phyloP scores from a whole-genome alignment of 2,888 invertebrate genomes.

The Amblyteles armatorius region DNA sequence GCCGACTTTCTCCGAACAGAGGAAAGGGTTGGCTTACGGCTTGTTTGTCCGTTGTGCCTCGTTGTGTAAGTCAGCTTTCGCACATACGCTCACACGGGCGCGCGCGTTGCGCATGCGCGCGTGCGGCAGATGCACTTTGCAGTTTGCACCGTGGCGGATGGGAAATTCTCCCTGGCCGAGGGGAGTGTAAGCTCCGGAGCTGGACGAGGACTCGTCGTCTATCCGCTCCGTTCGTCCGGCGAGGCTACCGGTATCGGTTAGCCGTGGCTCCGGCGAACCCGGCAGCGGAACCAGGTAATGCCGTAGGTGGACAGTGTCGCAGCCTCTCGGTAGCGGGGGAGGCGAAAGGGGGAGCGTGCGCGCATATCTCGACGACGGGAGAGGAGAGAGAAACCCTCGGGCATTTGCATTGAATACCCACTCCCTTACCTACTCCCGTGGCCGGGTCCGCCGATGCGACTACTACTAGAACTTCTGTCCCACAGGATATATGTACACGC shows the following conservation, averaged over 20 bases:
- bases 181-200: conserved; percentile 40
- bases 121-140: conserved; percentile 7
- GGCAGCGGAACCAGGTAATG: conserved; percentile 57
- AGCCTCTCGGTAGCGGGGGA: conserved; percentile 34
- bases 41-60: conserved; percentile 32
- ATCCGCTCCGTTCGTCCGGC: conserved; percentile 38
- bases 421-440: conserved; percentile 76
- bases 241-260: conserved; percentile 38
- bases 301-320: conserved; percentile 38
- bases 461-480: conserved; percentile 59
- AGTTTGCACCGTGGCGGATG: conserved; percentile 46
- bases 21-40: conserved; percentile 32
- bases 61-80: conserved; percentile 39
- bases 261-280: conserved; percentile 34
- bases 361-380: conserved; percentile 41
- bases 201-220: conserved; percentile 12
- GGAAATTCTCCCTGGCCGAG: conserved; percentile 43
- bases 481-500: conserved; percentile 25
- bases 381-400: conserved; percentile 64
- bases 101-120: neutral
- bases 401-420: conserved; percentile 84
- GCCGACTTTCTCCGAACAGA: conserved; percentile 42
- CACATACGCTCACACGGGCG: conserved; percentile 4
- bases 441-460: conserved; percentile 62
- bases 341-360: conserved; percentile 37